Conservation (phyloP, 35 echinoderm and acorn worm genomes). For the Ophiothrix spiculata region DNA sequence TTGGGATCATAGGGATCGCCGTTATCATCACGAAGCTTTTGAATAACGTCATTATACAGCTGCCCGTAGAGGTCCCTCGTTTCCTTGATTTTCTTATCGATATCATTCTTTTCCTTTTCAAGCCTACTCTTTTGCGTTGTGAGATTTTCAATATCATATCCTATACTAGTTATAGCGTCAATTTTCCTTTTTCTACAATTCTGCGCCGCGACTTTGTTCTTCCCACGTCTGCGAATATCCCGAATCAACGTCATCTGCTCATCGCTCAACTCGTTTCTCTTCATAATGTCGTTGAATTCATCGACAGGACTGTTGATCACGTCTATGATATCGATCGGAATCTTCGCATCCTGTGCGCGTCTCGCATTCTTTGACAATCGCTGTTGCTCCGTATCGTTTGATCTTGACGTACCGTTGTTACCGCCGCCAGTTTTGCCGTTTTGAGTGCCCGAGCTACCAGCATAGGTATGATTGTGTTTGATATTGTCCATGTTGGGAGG, state of each 20-base stretch:
- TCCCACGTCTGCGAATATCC: slow-evolving; percentile 87
- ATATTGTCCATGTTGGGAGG: slow-evolving; percentile 65
- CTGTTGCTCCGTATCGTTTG: neutral
- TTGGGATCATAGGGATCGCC: slow-evolving; percentile 83
- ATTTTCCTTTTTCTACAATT: slow-evolving; percentile 96
- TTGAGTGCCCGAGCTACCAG: slow-evolving; percentile 51
- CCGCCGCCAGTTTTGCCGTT: slow-evolving; percentile 47
- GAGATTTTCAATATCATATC: slow-evolving; percentile 55
- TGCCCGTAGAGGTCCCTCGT: slow-evolving; percentile 72
- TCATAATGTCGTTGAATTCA: slow-evolving; percentile 87
- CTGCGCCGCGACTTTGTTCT: slow-evolving; percentile 97
- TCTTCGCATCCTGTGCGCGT: slow-evolving; percentile 69
- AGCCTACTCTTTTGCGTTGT: slow-evolving; percentile 79
- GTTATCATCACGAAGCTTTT: slow-evolving; percentile 73
- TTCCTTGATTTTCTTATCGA: slow-evolving; percentile 57
- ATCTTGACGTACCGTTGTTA: slow-evolving; percentile 42
- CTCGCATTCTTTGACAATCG: slow-evolving; percentile 62
- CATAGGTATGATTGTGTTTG: slow-evolving; percentile 93
- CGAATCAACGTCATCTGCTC: slow-evolving; percentile 77
- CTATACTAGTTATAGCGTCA: slow-evolving; percentile 66
- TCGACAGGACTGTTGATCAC: slow-evolving; percentile 91
- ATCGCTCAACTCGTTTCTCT: slow-evolving; percentile 84
- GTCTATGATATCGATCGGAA: slow-evolving; percentile 70
- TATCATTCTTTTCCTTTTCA: slow-evolving; percentile 69
- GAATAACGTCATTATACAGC: slow-evolving; percentile 75